Conservation (phyloP, 2,797 vertebrate genomes). For the Okamejei kenojei region DNA sequence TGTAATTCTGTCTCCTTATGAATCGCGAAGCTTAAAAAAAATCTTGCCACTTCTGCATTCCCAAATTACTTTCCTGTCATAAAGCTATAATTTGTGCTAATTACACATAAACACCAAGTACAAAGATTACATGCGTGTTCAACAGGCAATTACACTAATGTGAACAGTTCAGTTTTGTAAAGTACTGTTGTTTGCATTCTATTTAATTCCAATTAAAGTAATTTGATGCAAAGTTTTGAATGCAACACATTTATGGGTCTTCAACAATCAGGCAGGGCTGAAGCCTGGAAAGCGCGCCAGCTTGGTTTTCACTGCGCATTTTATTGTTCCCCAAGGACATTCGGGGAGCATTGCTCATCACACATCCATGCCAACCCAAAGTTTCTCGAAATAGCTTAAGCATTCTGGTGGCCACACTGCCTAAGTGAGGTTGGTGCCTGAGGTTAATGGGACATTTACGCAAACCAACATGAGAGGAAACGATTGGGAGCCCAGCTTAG, state of each 20-base stretch:
- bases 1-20: neutral
- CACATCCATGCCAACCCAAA: neutral
- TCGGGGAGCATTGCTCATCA: neutral
- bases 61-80: neutral
- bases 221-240: neutral
- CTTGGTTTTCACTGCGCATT: neutral
- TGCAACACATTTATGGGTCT: neutral
- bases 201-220: neutral
- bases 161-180: neutral
- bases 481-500: neutral
- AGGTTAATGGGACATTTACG: neutral
- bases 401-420: neutral
- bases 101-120: neutral
- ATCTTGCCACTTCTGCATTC: neutral
- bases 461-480: conserved; percentile 5
- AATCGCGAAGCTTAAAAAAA: neutral
- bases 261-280: neutral
- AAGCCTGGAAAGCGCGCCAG: neutral
- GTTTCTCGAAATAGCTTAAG: neutral
- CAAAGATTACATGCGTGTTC: neutral
- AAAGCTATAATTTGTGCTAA: conserved; percentile 2
- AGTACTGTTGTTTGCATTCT: neutral
- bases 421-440: conserved; percentile 13
- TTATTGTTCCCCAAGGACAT: neutral
- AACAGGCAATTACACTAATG: neutral